Evolutionary conservation across 2,113 vertebrate genomes (phyloP).

Genomic region (Amphiprion percula): DNA sequence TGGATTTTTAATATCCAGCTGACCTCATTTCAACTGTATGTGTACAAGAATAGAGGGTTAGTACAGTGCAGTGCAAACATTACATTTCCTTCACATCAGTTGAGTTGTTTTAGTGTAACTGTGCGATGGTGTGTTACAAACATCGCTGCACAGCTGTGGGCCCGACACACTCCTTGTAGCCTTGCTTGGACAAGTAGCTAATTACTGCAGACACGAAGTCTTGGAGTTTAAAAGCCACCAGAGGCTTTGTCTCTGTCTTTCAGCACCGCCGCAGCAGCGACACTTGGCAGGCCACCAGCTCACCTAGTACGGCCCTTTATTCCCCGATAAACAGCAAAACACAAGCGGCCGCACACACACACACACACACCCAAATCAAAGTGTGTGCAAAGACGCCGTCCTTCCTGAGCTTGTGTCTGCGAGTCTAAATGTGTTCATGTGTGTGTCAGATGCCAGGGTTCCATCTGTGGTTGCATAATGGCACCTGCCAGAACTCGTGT

Average conservation of each 20-base stretch:
- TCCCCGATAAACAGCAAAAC: conserved; percentile 51
- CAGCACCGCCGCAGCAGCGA: conserved; percentile 35
- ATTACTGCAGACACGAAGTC: conserved; percentile 71
- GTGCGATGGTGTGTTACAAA: conserved; percentile 41
- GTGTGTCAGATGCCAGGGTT: conserved; percentile 15
- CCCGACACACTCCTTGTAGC: conserved; percentile 59
- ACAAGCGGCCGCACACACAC: not conserved
- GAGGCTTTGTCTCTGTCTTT: conserved; percentile 60
- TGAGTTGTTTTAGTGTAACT: conserved; percentile 4
- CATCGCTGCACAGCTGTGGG: conserved; percentile 51
- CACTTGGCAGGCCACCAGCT: conserved; percentile 65
- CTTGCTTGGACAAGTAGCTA: conserved; percentile 72
- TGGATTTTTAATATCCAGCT: conserved; percentile 19
- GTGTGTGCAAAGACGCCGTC: conserved; percentile 21
- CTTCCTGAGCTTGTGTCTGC: conserved; percentile 9
- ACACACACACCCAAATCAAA: not conserved
- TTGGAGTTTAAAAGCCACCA: conserved; percentile 69
- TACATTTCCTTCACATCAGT: not conserved
- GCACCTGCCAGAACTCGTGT: conserved; percentile 69
- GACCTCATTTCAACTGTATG: conserved; percentile 6
- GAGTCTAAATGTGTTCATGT: not conserved
- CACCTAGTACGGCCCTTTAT: conserved; percentile 60
- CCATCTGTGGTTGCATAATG: conserved; percentile 59
- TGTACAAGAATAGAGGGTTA: conserved; percentile 16
- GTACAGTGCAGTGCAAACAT: not conserved